Percentiles rank a stretch among this genome's conserved stretches.
These are phyloP conservation scores for Cossypha caffra DNA, from an alignment of 2,797 vertebrate genomes.

Conservation along the genomic window DNA sequence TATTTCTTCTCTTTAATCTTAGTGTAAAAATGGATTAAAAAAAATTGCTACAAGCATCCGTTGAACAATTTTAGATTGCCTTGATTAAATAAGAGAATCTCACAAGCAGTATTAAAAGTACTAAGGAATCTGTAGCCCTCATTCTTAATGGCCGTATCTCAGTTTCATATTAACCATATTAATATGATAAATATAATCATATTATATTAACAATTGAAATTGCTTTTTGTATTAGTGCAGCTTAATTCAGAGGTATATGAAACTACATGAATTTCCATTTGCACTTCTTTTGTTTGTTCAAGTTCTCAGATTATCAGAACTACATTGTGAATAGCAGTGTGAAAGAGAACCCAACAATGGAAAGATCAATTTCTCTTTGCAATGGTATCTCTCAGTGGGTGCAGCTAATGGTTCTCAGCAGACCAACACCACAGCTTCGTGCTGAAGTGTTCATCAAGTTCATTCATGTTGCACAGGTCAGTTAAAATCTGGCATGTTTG, in stretches of 20 bases:
- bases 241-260: background rate
- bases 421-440: slow-evolving; percentile 92
- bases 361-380: slow-evolving; percentile 92
- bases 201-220: background rate
- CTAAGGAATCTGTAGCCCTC: background rate
- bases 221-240: background rate
- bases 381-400: slow-evolving; percentile 98
- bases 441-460: slow-evolving; percentile 98
- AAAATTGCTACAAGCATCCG: background rate
- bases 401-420: slow-evolving; percentile 95
- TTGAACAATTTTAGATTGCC: background rate
- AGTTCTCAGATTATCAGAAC: slow-evolving; percentile 93
- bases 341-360: slow-evolving; percentile 95
- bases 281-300: background rate
- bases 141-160: background rate
- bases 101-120: background rate
- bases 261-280: background rate
- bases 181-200: too few species aligned
- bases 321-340: slow-evolving; percentile 91
- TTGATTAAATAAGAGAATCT: background rate
- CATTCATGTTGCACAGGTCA: slow-evolving; percentile 93
- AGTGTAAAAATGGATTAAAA: background rate
- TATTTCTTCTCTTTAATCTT: background rate
- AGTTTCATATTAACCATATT: background rate
- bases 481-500: background rate